phyloP scores from a whole-genome alignment of 2,888 invertebrate species.

The Agonum fuliginosum region DNA sequence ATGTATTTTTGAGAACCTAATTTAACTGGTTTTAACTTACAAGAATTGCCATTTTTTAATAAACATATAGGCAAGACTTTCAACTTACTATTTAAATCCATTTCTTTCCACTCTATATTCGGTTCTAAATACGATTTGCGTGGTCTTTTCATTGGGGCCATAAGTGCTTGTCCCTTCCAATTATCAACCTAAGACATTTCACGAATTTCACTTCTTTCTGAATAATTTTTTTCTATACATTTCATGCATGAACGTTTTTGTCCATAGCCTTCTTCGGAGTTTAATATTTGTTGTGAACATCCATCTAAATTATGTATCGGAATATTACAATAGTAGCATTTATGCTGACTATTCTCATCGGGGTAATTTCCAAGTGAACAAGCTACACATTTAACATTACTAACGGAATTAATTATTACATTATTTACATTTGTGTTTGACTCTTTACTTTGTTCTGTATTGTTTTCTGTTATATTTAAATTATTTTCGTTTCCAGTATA shows the following conservation, averaged over 20 bases:
- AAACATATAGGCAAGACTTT: conserved; percentile 54
- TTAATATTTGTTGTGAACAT: neutral
- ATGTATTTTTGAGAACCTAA: conserved; percentile 29
- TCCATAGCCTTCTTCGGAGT: conserved; percentile 6
- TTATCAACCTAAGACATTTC: conserved; percentile 36
- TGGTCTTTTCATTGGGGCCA: conserved; percentile 54
- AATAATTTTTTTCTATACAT: conserved; percentile 7
- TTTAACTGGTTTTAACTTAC: conserved; percentile 49
- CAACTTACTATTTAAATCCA: conserved; percentile 39
- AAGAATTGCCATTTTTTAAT: conserved; percentile 51
- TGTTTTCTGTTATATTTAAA: too few relatives aligned
- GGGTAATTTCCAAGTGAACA: neutral
- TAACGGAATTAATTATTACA: too few relatives aligned
- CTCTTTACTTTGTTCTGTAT: too few relatives aligned
- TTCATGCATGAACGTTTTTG: conserved; percentile 8
- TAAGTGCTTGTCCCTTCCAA: conserved; percentile 58
- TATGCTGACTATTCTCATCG: conserved; percentile 18
- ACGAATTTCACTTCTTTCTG: neutral
- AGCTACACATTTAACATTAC: conserved; percentile 6
- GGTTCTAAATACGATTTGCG: conserved; percentile 50
- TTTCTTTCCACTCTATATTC: conserved; percentile 56
- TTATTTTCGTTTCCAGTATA: too few relatives aligned
- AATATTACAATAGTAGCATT: conserved; percentile 8
- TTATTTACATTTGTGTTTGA: too few relatives aligned
- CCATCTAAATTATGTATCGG: conserved; percentile 18